Evolutionary conservation across 2,113 vertebrate genomes (phyloP).

Genomic region (Anhinga anhinga): DNA sequence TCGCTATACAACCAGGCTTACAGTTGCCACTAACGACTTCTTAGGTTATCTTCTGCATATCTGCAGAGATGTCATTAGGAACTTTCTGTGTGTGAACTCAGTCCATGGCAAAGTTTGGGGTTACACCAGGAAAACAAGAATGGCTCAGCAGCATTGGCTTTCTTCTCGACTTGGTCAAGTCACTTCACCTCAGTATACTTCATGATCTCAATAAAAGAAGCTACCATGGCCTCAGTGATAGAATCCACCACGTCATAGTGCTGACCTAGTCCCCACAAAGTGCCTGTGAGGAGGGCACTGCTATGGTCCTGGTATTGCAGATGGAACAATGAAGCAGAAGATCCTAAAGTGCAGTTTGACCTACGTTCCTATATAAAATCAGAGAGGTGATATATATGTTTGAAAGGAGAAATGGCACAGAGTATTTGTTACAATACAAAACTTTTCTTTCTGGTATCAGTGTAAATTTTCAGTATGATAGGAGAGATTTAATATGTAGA

Average conservation of each 20-base stretch:
- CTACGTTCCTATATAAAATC: background rate
- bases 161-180: background rate
- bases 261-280: background rate
- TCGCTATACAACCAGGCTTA: background rate
- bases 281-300: background rate
- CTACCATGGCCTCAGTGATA: background rate
- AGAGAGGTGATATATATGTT: background rate
- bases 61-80: fast-evolving
- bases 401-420: background rate
- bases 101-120: background rate
- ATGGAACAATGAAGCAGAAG: background rate
- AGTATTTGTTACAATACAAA: background rate
- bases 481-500: background rate
- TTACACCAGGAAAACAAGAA: background rate
- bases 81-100: background rate
- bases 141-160: background rate
- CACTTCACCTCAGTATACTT: background rate
- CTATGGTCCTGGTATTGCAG: background rate
- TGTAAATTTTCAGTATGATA: background rate
- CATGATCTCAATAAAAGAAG: background rate
- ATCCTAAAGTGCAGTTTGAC: background rate
- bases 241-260: background rate
- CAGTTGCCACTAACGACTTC: background rate
- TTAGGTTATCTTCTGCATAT: background rate
- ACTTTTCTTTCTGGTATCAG: background rate